These are phyloP conservation scores for Apamea crenata DNA, from an alignment of 2,888 invertebrate genomes.

Conservation along the genomic window DNA sequence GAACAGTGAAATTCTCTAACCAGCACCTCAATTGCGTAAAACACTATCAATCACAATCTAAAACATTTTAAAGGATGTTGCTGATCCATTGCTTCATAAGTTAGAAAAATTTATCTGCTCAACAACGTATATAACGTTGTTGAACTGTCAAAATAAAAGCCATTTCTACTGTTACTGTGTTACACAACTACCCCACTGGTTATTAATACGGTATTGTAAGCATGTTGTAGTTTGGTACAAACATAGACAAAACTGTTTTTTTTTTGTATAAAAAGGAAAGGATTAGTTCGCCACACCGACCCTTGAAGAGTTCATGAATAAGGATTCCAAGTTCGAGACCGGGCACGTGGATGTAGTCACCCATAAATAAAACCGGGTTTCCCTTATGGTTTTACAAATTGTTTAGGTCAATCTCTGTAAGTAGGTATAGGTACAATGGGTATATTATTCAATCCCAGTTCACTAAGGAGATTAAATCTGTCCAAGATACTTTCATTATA, in stretches of 20 bases:
- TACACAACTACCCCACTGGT: too few relatives aligned
- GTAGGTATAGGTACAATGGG: not conserved
- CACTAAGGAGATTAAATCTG: conserved; percentile 42
- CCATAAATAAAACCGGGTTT: not conserved
- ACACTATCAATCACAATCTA: too few relatives aligned
- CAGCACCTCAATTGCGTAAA: too few relatives aligned
- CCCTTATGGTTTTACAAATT: conserved; percentile 6
- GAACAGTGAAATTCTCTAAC: too few relatives aligned
- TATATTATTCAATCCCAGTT: conserved; percentile 8
- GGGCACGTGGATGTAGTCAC: not conserved
- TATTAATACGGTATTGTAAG: too few relatives aligned
- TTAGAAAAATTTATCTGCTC: too few relatives aligned
- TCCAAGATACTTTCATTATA: conserved; percentile 18
- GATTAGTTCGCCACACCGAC: not conserved
- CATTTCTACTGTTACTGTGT: too few relatives aligned
- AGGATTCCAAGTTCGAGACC: not conserved
- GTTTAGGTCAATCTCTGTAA: not conserved
- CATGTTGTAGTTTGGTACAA: not conserved
- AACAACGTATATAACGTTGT: too few relatives aligned
- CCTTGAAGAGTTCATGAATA: conserved; percentile 6
- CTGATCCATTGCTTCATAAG: too few relatives aligned
- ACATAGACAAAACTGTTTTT: not conserved
- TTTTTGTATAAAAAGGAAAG: not conserved
- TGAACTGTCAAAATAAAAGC: too few relatives aligned
- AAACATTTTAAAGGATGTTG: too few relatives aligned